A percentile compares a stretch with the other conserved stretches of the same genome.
Evolutionary conservation across 2,113 vertebrate species (phyloP).

Genomic region (Anguilla japonica): DNA sequence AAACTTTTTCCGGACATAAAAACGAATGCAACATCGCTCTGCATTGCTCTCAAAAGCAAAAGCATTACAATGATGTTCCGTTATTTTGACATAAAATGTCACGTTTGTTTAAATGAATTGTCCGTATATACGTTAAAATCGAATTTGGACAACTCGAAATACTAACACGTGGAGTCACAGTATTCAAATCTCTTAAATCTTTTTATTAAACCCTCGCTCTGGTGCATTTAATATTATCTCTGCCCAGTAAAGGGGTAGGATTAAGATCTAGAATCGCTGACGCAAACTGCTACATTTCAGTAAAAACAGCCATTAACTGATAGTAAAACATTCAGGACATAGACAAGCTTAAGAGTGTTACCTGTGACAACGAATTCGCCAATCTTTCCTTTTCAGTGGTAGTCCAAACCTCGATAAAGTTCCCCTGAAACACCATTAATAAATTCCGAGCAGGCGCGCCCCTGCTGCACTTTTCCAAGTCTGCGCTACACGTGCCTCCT

Average conservation of each 20-base stretch:
- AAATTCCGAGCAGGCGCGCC: conserved; percentile 52
- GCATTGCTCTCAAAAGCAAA: background rate
- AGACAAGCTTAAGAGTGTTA: conserved; percentile 40
- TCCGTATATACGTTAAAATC: background rate
- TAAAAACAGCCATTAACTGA: conserved; percentile 29
- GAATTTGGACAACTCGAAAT: background rate
- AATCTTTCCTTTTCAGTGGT: conserved; percentile 43
- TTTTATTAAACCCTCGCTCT: background rate
- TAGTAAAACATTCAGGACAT: conserved; percentile 48
- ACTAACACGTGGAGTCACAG: background rate
- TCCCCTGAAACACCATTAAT: conserved; percentile 58
- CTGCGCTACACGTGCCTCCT: conserved; percentile 60
- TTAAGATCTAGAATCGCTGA: conserved; percentile 34
- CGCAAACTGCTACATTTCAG: conserved; percentile 36
- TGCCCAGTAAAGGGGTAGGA: conserved; percentile 17
- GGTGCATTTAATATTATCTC: background rate
- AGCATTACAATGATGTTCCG: conserved; percentile 29
- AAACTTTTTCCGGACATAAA: background rate
- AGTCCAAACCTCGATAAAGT: conserved; percentile 44
- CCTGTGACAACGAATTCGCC: conserved; percentile 42
- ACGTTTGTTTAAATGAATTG: background rate
- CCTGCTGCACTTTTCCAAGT: conserved; percentile 44
- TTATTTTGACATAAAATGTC: conserved; percentile 32
- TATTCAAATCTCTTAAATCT: background rate
- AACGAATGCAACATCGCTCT: background rate